These are phyloP conservation scores for Caprella mutica DNA, from an alignment of 2,888 invertebrate genomes.

Conservation along the genomic window DNA sequence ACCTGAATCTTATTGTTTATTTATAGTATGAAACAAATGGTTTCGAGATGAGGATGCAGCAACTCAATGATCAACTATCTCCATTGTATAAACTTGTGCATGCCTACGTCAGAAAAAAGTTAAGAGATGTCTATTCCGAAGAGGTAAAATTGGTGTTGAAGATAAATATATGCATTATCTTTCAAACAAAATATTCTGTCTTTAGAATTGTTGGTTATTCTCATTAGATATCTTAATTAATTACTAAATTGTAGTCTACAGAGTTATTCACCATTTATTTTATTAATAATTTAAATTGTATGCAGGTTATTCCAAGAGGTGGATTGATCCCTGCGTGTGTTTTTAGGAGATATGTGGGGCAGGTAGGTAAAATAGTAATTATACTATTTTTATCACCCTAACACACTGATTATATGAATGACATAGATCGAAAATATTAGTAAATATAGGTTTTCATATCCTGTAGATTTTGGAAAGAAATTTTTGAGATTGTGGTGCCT, in stretches of 20 bases:
- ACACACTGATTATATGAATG: no score
- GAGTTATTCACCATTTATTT: no score
- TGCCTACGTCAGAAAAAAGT: constrained; percentile 40
- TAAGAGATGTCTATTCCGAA: constrained; percentile 36
- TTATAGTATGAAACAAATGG: constrained; percentile 31
- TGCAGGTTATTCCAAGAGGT: not conserved
- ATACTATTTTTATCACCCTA: no score
- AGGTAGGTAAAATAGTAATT: not conserved
- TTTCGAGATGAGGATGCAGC: constrained; percentile 21
- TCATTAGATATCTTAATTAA: no score
- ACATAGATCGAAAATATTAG: no score
- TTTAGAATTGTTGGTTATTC: no score
- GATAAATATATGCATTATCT: not conserved
- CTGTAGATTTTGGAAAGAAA: constrained; percentile 36
- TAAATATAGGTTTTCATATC: not conserved
- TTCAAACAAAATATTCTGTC: not conserved
- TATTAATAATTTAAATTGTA: not conserved
- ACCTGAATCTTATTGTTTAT: not conserved
- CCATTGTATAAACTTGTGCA: constrained; percentile 42
- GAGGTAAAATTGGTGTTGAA: not conserved
- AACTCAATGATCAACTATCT: constrained; percentile 26
- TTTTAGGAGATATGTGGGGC: constrained; percentile 41
- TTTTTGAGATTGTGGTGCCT: constrained; percentile 36
- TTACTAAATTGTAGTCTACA: no score
- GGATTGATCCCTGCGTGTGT: constrained; percentile 45